Conservation (phyloP, 2,113 vertebrate species). For the Rattus rattus region DNA sequence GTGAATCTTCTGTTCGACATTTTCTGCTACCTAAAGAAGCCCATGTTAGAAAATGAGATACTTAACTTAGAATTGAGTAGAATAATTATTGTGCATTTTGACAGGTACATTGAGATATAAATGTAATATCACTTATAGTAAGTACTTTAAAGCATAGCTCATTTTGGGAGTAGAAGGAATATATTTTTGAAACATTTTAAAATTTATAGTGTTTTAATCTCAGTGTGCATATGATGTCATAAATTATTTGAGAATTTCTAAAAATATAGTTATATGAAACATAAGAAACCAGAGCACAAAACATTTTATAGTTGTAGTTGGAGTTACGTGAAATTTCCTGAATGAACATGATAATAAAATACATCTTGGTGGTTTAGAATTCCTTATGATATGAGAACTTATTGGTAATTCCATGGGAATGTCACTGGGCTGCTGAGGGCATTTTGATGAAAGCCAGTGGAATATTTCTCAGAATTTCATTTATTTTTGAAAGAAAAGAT, state of each 20-base stretch:
- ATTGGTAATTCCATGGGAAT: constrained; percentile 37
- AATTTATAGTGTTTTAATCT: constrained; percentile 19
- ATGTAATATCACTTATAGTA: background rate
- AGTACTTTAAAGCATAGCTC: background rate
- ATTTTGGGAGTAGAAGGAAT: background rate
- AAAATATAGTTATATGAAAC: constrained; percentile 23
- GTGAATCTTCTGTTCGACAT: background rate
- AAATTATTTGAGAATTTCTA: constrained; percentile 26
- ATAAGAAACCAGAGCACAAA: background rate
- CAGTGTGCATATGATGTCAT: background rate
- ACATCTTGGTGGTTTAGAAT: background rate
- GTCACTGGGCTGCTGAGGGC: background rate
- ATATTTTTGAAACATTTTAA: background rate
- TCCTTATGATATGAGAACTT: constrained; percentile 51
- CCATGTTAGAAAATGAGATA: background rate
- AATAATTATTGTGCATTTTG: background rate
- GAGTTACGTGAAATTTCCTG: background rate
- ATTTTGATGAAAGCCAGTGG: constrained; percentile 59
- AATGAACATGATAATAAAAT: constrained; percentile 55
- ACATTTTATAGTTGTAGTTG: constrained; percentile 23
- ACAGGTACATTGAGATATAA: background rate
- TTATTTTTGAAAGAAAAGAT: constrained; percentile 54
- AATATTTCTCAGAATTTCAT: constrained; percentile 57
- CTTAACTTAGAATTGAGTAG: background rate
- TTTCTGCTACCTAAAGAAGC: background rate